phyloP scores from a whole-genome alignment of 2,888 invertebrate genomes.

The Drosophila kokeensis region DNA sequence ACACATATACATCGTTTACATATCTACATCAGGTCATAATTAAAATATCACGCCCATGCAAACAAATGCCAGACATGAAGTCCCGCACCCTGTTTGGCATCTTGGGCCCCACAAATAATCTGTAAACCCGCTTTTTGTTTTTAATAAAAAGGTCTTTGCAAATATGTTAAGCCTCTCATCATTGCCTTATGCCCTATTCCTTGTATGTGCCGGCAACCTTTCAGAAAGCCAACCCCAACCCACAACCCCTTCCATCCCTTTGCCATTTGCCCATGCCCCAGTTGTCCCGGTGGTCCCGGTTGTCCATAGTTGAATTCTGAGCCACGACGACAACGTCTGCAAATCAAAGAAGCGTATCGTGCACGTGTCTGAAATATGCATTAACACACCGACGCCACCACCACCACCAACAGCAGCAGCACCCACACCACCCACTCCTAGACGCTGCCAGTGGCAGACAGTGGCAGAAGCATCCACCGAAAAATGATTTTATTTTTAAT shows the following conservation, averaged over 20 bases:
- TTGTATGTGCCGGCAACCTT: slow-evolving; percentile 27
- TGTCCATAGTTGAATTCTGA: slow-evolving; percentile 34
- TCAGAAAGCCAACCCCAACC: slow-evolving; percentile 8
- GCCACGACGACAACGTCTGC: slow-evolving; percentile 55
- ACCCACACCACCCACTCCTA: slow-evolving; percentile 11
- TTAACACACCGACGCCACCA: slow-evolving; percentile 68
- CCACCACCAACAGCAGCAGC: slow-evolving; percentile 20
- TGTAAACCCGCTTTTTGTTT: slow-evolving; percentile 69
- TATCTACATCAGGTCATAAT: slow-evolving; percentile 65
- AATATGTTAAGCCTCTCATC: slow-evolving; percentile 81
- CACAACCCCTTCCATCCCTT: background rate
- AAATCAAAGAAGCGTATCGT: slow-evolving; percentile 80
- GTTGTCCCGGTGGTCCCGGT: slow-evolving; percentile 7
- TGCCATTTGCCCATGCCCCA: background rate
- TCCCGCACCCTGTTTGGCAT: background rate
- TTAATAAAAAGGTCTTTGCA: slow-evolving; percentile 77
- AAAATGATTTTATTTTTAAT: slow-evolving; percentile 73
- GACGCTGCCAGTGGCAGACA: slow-evolving; percentile 45
- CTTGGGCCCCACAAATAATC: slow-evolving; percentile 58
- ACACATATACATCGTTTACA: slow-evolving; percentile 43
- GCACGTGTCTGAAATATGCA: slow-evolving; percentile 81
- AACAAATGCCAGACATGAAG: slow-evolving; percentile 49
- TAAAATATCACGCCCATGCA: slow-evolving; percentile 79
- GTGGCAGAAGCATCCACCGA: slow-evolving; percentile 57
- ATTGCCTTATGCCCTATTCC: slow-evolving; percentile 55